Percentiles rank a stretch among this genome's conserved stretches.
phyloP scores from a whole-genome alignment of 2,888 invertebrate genomes.

The Aleiodes leptofemur region DNA sequence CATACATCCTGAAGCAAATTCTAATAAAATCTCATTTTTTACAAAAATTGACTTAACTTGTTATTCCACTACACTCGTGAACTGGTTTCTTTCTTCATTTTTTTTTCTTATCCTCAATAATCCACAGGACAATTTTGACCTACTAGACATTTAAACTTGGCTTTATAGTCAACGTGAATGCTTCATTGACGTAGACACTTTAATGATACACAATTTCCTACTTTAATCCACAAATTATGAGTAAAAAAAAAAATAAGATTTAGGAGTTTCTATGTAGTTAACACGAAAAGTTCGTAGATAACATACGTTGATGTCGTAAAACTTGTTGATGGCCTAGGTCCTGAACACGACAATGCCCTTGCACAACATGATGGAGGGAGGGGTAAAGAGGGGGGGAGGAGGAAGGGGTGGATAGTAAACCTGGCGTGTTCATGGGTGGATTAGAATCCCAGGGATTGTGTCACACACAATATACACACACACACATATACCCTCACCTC shows the following conservation, averaged over 20 bases:
- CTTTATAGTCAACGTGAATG: not conserved
- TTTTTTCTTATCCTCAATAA: conserved; percentile 38
- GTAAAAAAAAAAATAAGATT: conserved; percentile 27
- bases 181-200: conserved; percentile 26
- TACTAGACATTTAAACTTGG: too few relatives aligned
- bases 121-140: conserved; percentile 2
- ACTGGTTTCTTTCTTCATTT: not conserved
- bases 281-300: conserved; percentile 9
- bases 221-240: conserved; percentile 10
- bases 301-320: conserved; percentile 38
- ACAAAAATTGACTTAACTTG: too few relatives aligned
- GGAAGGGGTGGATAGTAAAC: conserved; percentile 12
- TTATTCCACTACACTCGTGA: too few relatives aligned
- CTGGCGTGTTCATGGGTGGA: conserved; percentile 45
- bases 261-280: conserved; percentile 24
- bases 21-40: too few relatives aligned
- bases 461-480: conserved; percentile 40
- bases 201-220: conserved; percentile 34
- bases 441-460: conserved; percentile 46
- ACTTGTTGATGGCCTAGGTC: conserved; percentile 44
- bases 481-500: not conserved
- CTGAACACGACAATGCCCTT: conserved; percentile 39
- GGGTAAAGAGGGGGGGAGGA: too few relatives aligned
- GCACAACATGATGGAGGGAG: not conserved
- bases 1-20: too few relatives aligned